phyloP scores from a whole-genome alignment of 2,888 invertebrate genomes.

The Ormyrus labotus region DNA sequence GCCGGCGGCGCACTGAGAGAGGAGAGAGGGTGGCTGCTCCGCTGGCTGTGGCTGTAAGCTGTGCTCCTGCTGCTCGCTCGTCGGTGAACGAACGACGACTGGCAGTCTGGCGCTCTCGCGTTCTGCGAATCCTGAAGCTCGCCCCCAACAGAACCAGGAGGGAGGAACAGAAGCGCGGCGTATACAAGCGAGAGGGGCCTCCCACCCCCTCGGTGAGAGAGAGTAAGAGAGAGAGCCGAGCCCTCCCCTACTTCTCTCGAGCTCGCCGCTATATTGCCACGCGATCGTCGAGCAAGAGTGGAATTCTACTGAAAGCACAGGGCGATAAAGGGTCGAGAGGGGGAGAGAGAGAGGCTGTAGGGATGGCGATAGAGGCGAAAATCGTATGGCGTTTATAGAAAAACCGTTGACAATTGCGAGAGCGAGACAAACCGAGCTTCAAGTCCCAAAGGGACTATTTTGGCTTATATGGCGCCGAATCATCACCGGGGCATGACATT shows the following conservation, averaged over 20 bases:
- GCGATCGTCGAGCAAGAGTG: neutral
- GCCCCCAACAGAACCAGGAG: slow-evolving; percentile 55
- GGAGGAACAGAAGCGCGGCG: slow-evolving; percentile 6
- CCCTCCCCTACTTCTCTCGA: neutral
- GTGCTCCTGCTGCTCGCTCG: slow-evolving; percentile 63
- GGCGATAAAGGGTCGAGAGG: neutral
- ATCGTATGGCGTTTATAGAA: slow-evolving; percentile 7
- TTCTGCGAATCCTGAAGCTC: slow-evolving; percentile 64
- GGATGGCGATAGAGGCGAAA: neutral
- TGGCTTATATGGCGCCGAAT: neutral
- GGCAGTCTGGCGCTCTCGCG: slow-evolving; percentile 63
- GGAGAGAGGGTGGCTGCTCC: slow-evolving; percentile 33
- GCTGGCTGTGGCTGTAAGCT: too few species aligned
- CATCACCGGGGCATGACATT: too few species aligned
- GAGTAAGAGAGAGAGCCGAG: neutral
- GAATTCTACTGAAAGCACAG: neutral
- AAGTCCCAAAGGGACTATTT: neutral
- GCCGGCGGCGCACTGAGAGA: slow-evolving; percentile 28
- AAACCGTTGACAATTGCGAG: slow-evolving; percentile 17
- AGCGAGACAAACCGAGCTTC: neutral
- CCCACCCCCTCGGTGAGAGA: neutral
- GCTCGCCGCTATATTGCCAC: neutral
- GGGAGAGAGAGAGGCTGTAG: neutral
- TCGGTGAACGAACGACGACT: slow-evolving; percentile 74
- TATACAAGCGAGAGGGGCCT: neutral